These are phyloP conservation scores for Aphrophora alni DNA, from an alignment of 2,888 invertebrate species.

Conservation along the genomic window DNA sequence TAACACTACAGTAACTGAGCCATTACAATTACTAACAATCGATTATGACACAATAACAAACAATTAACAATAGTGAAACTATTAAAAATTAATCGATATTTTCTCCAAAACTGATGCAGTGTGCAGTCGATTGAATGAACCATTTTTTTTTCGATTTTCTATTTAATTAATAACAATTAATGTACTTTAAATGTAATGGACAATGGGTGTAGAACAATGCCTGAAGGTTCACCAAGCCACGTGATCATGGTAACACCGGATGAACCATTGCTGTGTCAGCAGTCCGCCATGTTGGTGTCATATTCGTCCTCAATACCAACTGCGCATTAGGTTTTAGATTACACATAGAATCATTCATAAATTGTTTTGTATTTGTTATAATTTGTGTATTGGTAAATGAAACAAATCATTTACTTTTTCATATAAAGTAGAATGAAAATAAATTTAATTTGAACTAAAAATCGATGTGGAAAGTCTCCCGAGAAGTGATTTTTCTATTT, in stretches of 20 bases:
- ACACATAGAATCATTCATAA: neutral
- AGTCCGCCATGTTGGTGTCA: slow-evolving; percentile 5
- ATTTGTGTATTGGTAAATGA: too few relatives aligned
- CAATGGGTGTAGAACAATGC: neutral
- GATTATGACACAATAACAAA: neutral
- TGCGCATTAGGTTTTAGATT: neutral
- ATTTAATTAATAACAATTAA: neutral
- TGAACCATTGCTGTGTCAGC: neutral
- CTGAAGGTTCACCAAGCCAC: neutral
- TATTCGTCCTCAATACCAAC: slow-evolving; percentile 3
- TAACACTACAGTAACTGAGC: too few relatives aligned
- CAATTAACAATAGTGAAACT: neutral
- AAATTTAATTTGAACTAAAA: too few relatives aligned
- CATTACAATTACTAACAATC: too few relatives aligned
- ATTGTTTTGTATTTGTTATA: neutral
- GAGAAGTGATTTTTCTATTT: too few relatives aligned
- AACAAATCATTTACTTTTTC: too few relatives aligned
- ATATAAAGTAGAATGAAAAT: too few relatives aligned
- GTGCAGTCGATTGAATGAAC: neutral
- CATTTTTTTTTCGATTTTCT: neutral
- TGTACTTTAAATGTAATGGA: neutral
- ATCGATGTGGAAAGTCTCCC: too few relatives aligned
- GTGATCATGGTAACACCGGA: neutral
- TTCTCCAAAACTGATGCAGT: neutral
- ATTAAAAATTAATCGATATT: slow-evolving; percentile 5